Evolutionary conservation across 1,140 invertebrate genomes (phyloP), one percentile per base, ranked within the genome.

Genomic region (Vollenhovia emeryi): DNA sequence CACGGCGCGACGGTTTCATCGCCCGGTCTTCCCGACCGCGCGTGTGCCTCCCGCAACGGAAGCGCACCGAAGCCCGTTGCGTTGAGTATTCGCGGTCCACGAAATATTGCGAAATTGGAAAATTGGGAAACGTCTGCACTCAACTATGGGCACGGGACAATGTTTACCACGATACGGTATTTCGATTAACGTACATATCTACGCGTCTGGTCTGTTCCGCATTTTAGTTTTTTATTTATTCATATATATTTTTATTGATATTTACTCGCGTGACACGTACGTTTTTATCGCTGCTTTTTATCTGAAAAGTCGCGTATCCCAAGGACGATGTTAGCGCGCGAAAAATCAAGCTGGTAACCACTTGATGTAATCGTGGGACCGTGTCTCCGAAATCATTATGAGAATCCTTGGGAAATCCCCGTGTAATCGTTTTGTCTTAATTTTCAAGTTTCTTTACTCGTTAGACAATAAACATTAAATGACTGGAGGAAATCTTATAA

Each of bases 1-100:
- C 59, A 36, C 50, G 79, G 50, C 68, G 21, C 43, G 48, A 64
- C 30, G 36, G 11, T 62, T 84, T 83, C 60, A 66, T n/a, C 15
- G 15, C 40, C 30, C n/a, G 33, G 43, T 71, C n/a, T 40, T 71
- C 30, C 8, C 30, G 24, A 5, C 8, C 13, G 36, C 36, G 45
- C 27, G 18, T 27, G 36, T 18, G 55, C 13, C 30, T 66, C 13
- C 7, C 36, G 13, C 27, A 74, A 45, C n/a, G 8, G 50, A 24
- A 15, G 21, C 45, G 43, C 33, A 68, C 60, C 33, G 15, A 69
- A 80, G 36, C 36, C 30, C 52, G 6, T 43, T 36, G 24, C 66
- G n/a, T 45, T 24, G 62, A 18, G 36, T 73, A 55, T 71, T 24
- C 33, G 66, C 30, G 50, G 64, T 80, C 7, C 18, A n/a, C 24